Base-by-base conservation (phyloP, 2,888 invertebrate genomes). In the Poecilobothrus nobilitatus region DNA sequence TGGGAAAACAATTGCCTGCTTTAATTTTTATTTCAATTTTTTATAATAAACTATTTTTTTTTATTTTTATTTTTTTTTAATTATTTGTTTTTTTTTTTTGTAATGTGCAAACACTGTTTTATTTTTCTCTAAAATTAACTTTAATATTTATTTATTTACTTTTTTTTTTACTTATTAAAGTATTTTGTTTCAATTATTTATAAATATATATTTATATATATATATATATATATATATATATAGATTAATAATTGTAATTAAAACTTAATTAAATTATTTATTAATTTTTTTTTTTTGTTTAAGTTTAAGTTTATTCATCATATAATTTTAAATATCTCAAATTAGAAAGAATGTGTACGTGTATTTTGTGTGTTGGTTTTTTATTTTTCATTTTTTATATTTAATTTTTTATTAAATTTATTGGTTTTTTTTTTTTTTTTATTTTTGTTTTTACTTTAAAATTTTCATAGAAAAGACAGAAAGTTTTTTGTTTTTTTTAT, bases 401-500 rank as follows among this genome's bases (percentile, higher is more conserved):
- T 41, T 41, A 12, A 41, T 53, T 53, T 53, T 53, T 18, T 18
- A 53, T 18, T 53, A 18, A 53, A 18, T 53, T 53, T 53, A 53
- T 53, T 53, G 53, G 1, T 18, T 53, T 9, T 18, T 53, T 53
- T 53, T 18, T 18, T 53, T 53, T 53, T 12, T 53, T 53, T 53
- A 15, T 18, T 18, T 53, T 53, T 53, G 1, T 53, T 53, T 53
- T 53, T 15, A 41, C 41, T 53, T 53, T 53, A 53, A 53, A 53
- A 53, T 53, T 53, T 53, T 53, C 53, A 53, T 53, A 53, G 53
- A 53, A 53, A 53, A 53, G 53, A 53, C 53, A 53, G 53, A 53
- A 53, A 53, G 53, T 53, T 53, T 18, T 18, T 44, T 34, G 34
- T 44, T 44, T 44, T 44, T 44, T 44, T n/a, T n/a, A n/a, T n/a